Evolutionary conservation across 2,888 invertebrate genomes (phyloP), one percentile per base, ranked within the genome.

Genomic region (Acanthosepion esculentum): DNA sequence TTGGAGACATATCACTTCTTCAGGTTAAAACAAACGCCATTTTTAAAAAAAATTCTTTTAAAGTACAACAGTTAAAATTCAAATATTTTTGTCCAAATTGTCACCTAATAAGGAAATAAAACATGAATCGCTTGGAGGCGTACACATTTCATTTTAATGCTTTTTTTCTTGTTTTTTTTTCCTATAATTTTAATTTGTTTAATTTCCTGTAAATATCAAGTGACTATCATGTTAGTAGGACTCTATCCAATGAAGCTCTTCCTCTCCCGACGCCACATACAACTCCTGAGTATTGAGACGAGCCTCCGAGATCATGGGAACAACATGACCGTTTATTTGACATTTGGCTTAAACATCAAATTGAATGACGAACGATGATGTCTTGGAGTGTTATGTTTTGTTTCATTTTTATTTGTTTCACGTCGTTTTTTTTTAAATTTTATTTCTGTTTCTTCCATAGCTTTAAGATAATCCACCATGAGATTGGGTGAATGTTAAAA

Each of bases 191-290:
- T n/a, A 78, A 78, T 78, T 78, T 78, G 78, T 78, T 78, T 78
- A 78, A 78, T 78, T 78, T 78, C 78, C 78, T 78, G 78, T 12
- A 78, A 78, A 78, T 78, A 78, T 78, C 78, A 78, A 78, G 78
- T 78, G n/a, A 78, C 78, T 78, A 78, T n/a, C n/a, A 78, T 78
- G 78, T 78, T n/a, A 78, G 78, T n/a, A 78, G n/a, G n/a, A 78
- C n/a, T n/a, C n/a, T 4, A n/a, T n/a, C 64, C 64, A 23, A n/a
- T 12, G 3, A n/a, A 78, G 0, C n/a, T 12, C n/a, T 15, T 29
- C 64, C n/a, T 33, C 15, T 8, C 8, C 10, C 15, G 78, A n/a
- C 78, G 15, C 78, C 78, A 78, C 18, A 10, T n/a, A n/a, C 78
- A 5, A 78, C 78, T 78, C 6, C 78, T n/a, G 10, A 78, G 78